These are phyloP conservation scores for Chauna torquata DNA, from an alignment of 2,113 vertebrate species.

Conservation along the genomic window DNA sequence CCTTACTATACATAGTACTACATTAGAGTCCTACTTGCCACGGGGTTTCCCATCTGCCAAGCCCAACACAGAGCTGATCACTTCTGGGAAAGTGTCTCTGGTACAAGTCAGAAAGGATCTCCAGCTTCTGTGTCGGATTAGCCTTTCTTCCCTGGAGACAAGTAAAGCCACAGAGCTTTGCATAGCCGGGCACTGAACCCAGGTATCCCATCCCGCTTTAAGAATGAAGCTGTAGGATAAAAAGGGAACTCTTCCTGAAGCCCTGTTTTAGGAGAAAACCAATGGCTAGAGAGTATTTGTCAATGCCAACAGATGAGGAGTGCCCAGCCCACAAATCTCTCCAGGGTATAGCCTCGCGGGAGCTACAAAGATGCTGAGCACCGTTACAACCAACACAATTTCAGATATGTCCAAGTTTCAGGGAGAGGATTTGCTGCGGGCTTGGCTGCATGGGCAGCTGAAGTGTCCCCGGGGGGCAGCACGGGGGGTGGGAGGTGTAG, in stretches of 20 bases:
- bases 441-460: not conserved
- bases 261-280: not conserved
- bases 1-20: not conserved
- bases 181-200: not conserved
- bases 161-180: not conserved
- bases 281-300: not conserved
- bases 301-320: not conserved
- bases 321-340: not conserved
- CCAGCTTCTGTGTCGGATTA: not conserved
- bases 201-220: not conserved
- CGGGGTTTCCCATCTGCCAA: not conserved
- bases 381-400: not conserved
- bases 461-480: not conserved
- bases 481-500: not conserved
- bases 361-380: not conserved
- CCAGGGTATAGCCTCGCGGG: accelerated
- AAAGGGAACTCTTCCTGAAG: not conserved
- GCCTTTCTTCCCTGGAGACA: not conserved
- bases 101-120: not conserved
- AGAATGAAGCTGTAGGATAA: not conserved
- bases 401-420: not conserved
- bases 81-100: not conserved
- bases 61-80: not conserved
- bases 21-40: not conserved
- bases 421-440: not conserved